Percentiles rank a stretch among this genome's conserved stretches.
phyloP scores from a whole-genome alignment of 2,113 vertebrate species.

The Phyllopteryx taeniolatus region DNA sequence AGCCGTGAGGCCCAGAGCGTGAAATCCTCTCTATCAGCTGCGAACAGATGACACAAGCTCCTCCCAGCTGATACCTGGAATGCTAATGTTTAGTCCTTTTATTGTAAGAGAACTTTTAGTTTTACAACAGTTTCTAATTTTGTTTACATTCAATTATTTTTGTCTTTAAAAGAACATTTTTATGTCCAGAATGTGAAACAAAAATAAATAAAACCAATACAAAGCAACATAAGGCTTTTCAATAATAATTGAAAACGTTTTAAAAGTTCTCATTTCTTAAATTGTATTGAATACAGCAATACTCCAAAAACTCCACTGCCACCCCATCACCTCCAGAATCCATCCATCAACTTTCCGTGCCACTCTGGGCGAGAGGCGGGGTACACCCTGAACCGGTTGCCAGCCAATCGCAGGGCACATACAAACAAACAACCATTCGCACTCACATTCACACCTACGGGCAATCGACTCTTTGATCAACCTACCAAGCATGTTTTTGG shows the following conservation, averaged over 20 bases:
- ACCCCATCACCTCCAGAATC: neutral
- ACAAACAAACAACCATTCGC: no score
- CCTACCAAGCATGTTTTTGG: no score
- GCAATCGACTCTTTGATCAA: no score
- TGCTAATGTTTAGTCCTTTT: neutral
- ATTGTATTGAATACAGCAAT: neutral
- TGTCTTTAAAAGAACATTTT: no score
- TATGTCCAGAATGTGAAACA: neutral
- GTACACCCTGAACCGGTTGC: no score
- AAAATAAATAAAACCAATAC: neutral
- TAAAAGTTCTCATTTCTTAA: neutral
- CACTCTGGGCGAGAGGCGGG: no score
- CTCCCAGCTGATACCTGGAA: conserved; percentile 46
- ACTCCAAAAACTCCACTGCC: neutral
- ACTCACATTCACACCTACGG: no score
- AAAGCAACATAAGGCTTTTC: neutral
- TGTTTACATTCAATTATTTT: no score
- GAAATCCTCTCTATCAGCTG: conserved; percentile 36
- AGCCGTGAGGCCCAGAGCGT: neutral
- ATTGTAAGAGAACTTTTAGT: neutral
- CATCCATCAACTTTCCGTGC: neutral
- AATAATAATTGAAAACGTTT: neutral
- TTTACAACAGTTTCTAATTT: no score
- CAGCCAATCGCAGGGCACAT: no score
- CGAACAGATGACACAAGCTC: conserved; percentile 23